Conservation (phyloP, 2,888 invertebrate genomes). For the Nephrocerus scutellatus region DNA sequence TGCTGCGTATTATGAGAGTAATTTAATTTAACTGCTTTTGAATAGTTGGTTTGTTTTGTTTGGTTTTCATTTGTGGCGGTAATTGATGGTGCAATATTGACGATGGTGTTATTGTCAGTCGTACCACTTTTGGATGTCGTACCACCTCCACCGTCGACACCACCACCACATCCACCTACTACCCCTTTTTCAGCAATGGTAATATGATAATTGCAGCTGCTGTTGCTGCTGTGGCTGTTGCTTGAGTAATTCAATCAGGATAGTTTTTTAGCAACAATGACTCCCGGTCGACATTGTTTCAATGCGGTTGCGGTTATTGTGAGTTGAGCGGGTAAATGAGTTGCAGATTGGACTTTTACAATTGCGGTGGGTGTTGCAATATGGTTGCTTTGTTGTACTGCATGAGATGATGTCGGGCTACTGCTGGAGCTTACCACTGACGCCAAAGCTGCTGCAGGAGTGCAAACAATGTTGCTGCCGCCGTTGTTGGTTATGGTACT, state of each 20-base stretch:
- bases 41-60: too few species aligned
- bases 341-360: slow-evolving; percentile 36
- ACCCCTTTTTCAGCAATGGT: slow-evolving; percentile 7
- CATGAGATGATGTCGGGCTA: slow-evolving; percentile 27
- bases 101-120: too few species aligned
- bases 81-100: slow-evolving; percentile 2
- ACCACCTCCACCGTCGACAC: slow-evolving; percentile 1
- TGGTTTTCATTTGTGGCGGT: not conserved
- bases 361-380: slow-evolving; percentile 39
- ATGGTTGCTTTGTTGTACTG: slow-evolving; percentile 21
- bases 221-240: slow-evolving; percentile 18
- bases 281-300: slow-evolving; percentile 75
- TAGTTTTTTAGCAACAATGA: slow-evolving; percentile 80
- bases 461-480: slow-evolving; percentile 5
- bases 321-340: slow-evolving; percentile 32
- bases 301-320: slow-evolving; percentile 44
- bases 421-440: slow-evolving; percentile 19
- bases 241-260: slow-evolving; percentile 55
- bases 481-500: slow-evolving; percentile 16
- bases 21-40: too few species aligned
- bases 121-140: too few species aligned
- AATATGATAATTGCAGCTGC: slow-evolving; percentile 14
- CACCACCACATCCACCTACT: not conserved
- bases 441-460: slow-evolving; percentile 1
- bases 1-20: too few species aligned